phyloP scores from a whole-genome alignment of 2,113 vertebrate species.

The Ictalurus furcatus region DNA sequence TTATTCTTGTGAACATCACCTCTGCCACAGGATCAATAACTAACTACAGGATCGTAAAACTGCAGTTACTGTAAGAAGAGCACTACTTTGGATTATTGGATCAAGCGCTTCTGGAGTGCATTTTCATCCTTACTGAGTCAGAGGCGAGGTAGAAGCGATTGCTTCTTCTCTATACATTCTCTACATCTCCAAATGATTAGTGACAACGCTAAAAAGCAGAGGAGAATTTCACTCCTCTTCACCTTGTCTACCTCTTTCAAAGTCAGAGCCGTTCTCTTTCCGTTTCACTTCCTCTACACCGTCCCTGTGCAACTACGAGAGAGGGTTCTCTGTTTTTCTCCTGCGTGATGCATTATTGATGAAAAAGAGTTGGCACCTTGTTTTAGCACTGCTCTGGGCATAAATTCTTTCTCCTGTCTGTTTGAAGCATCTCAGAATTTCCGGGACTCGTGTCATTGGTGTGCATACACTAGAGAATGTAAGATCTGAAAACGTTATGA shows the following conservation, averaged over 20 bases:
- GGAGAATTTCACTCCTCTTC: neutral
- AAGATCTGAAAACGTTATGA: constrained; percentile 35
- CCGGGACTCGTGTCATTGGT: neutral
- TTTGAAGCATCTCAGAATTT: constrained; percentile 23
- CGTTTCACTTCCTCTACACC: neutral
- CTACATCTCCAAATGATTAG: neutral
- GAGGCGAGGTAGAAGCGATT: neutral
- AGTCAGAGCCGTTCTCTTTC: neutral
- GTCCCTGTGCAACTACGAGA: neutral
- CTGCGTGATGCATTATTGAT: constrained; percentile 44
- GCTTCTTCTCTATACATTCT: neutral
- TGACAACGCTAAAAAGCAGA: neutral
- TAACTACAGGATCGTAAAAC: neutral
- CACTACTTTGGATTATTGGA: neutral
- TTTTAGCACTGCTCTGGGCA: constrained; percentile 19
- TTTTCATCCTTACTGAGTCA: neutral
- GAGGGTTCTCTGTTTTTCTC: constrained; percentile 6
- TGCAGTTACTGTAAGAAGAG: neutral
- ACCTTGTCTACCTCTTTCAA: neutral
- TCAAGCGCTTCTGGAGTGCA: neutral
- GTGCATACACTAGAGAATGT: neutral
- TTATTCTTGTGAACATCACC: neutral
- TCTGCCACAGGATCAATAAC: neutral
- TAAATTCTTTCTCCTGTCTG: constrained; percentile 31
- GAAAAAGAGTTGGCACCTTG: neutral